Evolutionary conservation across 2,113 vertebrate species (phyloP), one percentile per base, ranked within the genome.

Genomic region (Lepus americanus): DNA sequence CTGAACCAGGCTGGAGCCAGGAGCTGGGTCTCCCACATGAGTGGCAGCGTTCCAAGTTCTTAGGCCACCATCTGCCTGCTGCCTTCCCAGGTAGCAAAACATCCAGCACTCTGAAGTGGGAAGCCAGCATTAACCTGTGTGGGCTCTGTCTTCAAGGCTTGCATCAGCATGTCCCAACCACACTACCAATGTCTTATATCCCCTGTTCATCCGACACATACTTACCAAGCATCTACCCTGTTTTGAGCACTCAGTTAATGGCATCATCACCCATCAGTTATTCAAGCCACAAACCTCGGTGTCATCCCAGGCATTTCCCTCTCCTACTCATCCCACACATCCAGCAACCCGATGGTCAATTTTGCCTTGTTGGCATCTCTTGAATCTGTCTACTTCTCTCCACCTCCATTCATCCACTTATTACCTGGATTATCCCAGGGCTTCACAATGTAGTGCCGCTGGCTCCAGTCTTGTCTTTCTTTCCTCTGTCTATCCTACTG

Each of bases 281-380:
- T 14, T 61, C 72, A 87, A 84, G 51, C 73, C 72, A 90, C 61
- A 70, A 74, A 44, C 63, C 36, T 72, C 66, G 31, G 19, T 49
- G 8, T 53, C 25, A 70, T 55, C 80, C 61, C 19, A 83, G 16
- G 64, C 25, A 67, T 74, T 69, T 78, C n/a, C 39, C 49, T 93
- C 92, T 67, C 27, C 67, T 29, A 53, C 69, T 79, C 63, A 61
- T 67, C 19, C 87, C 44, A 63, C 13, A 78, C 25, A 93, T 78
- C 59, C 55, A 83, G 14, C 31, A 51, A 81, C 27, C 27, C 69
- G 78, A 44, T 49, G 66, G 53, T 87, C 49, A 90, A 29, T 70
- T 96, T 93, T 53, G 53, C 49, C 49, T 95, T 89, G n/a, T 82
- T 23, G 76, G 72, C 13, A 80, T 84, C 92, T 70, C 33, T 16